Conservation (phyloP, 2,888 invertebrate species). For the Drosophila incognita region DNA sequence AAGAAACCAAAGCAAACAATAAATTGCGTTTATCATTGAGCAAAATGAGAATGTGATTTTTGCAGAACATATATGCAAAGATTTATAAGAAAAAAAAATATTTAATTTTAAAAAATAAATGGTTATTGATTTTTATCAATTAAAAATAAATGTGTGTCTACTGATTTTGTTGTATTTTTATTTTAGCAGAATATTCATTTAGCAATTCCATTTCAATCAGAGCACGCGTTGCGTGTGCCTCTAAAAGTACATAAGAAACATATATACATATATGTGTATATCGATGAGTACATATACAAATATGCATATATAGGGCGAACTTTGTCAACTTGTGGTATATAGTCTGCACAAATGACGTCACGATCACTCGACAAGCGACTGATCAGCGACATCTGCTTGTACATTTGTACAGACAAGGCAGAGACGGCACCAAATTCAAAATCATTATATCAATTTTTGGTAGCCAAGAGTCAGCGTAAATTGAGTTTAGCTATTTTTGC, state of each 20-base stretch:
- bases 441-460: constrained; percentile 26
- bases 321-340: constrained; percentile 31
- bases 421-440: constrained; percentile 17
- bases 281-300: background rate
- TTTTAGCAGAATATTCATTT: background rate
- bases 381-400: constrained; percentile 47
- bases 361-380: constrained; percentile 69
- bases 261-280: background rate
- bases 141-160: background rate
- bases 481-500: constrained; percentile 43
- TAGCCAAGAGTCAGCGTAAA: constrained; percentile 31
- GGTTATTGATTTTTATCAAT: background rate
- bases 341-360: constrained; percentile 65
- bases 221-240: background rate
- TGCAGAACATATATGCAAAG: background rate
- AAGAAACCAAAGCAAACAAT: background rate
- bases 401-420: constrained; percentile 12
- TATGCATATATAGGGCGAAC: constrained; percentile 21
- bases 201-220: background rate
- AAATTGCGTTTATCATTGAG: background rate
- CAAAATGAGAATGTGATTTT: background rate
- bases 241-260: background rate
- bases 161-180: background rate
- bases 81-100: background rate
- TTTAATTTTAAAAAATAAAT: background rate